These are phyloP conservation scores for Archaeoteleia sp. DNA, from an alignment of 2,888 invertebrate species.

Conservation along the genomic window DNA sequence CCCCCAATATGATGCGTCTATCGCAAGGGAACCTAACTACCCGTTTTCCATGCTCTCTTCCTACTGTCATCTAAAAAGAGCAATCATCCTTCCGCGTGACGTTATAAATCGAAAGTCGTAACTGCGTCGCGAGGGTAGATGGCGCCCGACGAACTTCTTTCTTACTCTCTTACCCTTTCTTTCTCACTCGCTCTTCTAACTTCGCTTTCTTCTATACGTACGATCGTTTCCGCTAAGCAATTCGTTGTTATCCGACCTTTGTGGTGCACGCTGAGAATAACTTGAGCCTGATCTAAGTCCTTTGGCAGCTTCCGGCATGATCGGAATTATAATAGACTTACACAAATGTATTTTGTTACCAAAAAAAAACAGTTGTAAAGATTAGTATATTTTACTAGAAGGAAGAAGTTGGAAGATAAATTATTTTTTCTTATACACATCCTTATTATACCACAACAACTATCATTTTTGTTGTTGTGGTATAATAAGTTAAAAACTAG, in stretches of 20 bases:
- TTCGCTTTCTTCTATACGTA: conserved; percentile 23
- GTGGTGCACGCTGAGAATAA: conserved; percentile 28
- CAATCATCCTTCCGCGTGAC: conserved; percentile 65
- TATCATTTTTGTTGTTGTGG: no score
- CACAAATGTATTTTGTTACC: conserved; percentile 17
- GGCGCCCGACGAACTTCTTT: conserved; percentile 59
- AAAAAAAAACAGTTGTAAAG: no score
- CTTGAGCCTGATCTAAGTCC: conserved; percentile 29
- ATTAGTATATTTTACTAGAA: no score
- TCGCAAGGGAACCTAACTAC: conserved; percentile 13
- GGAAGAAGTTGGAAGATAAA: no score
- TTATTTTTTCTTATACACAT: no score
- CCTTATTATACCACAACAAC: no score
- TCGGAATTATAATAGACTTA: conserved; percentile 21
- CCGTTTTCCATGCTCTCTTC: conserved; percentile 21
- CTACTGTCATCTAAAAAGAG: conserved; percentile 52
- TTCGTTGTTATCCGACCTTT: conserved; percentile 34
- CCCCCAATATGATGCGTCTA: conserved; percentile 3
- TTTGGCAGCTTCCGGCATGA: conserved; percentile 26
- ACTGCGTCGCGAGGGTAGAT: conserved; percentile 57
- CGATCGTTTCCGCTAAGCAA: conserved; percentile 38
- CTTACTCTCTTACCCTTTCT: no score
- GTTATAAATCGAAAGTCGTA: conserved; percentile 69
- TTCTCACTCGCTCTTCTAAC: no score
- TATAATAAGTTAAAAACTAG: no score